Evolutionary conservation across 2,797 vertebrate species (phyloP).

Genomic region (Molossus alvarezi): DNA sequence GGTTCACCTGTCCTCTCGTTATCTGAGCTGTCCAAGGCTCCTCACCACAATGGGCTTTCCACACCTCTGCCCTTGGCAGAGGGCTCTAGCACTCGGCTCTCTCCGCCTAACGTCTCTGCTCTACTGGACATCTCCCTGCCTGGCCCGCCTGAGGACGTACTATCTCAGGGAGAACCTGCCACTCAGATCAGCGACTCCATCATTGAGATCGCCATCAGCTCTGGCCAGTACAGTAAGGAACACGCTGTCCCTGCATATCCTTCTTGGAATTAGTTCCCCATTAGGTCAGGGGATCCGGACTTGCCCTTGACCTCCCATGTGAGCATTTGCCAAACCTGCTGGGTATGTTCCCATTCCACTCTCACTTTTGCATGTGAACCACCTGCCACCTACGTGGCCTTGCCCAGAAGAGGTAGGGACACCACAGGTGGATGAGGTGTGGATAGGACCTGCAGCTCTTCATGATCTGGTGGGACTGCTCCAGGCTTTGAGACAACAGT

Average conservation of each 20-base stretch:
- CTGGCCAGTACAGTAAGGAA: conserved; percentile 95
- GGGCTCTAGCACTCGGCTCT: conserved; percentile 93
- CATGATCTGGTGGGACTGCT: background rate
- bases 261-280: background rate
- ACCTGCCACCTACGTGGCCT: background rate
- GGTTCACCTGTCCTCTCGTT: conserved; percentile 89
- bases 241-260: background rate
- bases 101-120: conserved; percentile 97
- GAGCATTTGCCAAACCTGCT: background rate
- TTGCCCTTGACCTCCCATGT: background rate
- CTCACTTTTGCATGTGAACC: background rate
- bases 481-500: background rate
- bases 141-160: conserved; percentile 97
- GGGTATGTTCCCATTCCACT: background rate
- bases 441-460: background rate
- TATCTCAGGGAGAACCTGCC: conserved; percentile 95
- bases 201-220: conserved; percentile 99
- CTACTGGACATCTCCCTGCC: conserved; percentile 98
- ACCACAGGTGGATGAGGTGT: background rate
- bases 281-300: background rate
- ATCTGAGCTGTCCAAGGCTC: conserved; percentile 89
- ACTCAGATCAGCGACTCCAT: conserved; percentile 99
- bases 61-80: conserved; percentile 90
- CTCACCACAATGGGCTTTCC: conserved; percentile 93
- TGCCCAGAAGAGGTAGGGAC: background rate